Conservation (phyloP, 2,797 vertebrate species). For the Oryzias dopingdopingensis region DNA sequence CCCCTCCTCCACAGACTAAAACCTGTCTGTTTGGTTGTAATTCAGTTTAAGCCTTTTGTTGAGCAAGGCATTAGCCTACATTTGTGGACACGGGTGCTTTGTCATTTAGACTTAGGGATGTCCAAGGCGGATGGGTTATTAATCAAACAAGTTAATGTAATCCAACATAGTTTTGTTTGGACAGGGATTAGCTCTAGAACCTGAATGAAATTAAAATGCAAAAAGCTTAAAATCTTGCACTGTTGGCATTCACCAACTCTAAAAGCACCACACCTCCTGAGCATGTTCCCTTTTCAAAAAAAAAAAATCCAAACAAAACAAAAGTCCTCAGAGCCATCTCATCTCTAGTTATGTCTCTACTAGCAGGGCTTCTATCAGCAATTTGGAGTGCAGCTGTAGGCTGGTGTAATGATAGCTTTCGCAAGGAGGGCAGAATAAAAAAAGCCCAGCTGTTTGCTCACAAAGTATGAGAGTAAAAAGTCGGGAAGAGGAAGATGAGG, state of each 20-base stretch:
- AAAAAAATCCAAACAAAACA: background rate
- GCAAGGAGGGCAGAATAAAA: constrained; percentile 30
- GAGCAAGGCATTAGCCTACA: constrained; percentile 70
- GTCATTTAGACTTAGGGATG: constrained; percentile 59
- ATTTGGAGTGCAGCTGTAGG: constrained; percentile 54
- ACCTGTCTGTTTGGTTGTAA: constrained; percentile 55
- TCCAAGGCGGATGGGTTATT: constrained; percentile 70
- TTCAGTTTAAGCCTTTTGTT: constrained; percentile 61
- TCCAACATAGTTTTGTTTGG: constrained; percentile 48
- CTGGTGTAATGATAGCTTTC: constrained; percentile 61
- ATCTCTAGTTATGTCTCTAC: constrained; percentile 49
- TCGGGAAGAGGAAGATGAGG: constrained; percentile 35
- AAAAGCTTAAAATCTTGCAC: constrained; percentile 16
- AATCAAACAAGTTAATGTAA: constrained; percentile 51
- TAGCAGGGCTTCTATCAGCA: constrained; percentile 57
- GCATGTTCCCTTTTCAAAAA: background rate
- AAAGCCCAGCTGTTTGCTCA: constrained; percentile 63
- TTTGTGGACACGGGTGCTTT: constrained; percentile 56
- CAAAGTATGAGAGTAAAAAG: constrained; percentile 57
- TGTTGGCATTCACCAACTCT: constrained; percentile 23
- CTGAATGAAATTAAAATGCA: constrained; percentile 57
- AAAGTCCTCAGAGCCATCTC: constrained; percentile 41
- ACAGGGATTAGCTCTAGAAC: constrained; percentile 25
- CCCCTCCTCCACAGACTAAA: constrained; percentile 6
- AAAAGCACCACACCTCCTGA: constrained; percentile 16